Base-by-base conservation (phyloP, 64 coral and sea anemone genomes). In the Montipora capricornis region DNA sequence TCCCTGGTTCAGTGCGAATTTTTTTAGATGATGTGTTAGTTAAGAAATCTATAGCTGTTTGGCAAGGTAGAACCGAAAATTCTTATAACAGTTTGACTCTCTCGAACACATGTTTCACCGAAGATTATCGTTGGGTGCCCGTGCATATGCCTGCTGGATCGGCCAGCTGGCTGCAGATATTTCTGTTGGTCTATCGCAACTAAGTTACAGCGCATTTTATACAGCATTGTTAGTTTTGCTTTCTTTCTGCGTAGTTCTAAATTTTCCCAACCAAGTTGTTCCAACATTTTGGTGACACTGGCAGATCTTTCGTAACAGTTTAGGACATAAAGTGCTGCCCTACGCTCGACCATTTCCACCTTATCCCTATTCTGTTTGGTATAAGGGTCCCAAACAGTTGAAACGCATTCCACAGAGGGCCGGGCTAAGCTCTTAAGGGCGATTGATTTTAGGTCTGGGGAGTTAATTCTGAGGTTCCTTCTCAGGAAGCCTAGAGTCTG, bases 101-200 rank as follows among this genome's bases (percentile, higher is more conserved):
- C n/a, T n/a, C n/a, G n/a, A n/a, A n/a, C n/a, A n/a, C n/a, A n/a
- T n/a, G n/a, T n/a, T n/a, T n/a, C n/a, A n/a, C n/a, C n/a, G n/a
- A n/a, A n/a, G n/a, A n/a, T n/a, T n/a, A n/a, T n/a, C n/a, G n/a
- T n/a, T n/a, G n/a, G n/a, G n/a, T n/a, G n/a, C n/a, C n/a, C n/a
- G n/a, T n/a, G 84, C 61, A 67, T 73, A 12, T 87, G 61, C 62
- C 83, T 73, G 11, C 83, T 87, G 22, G 83, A 47, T n/a, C 60
- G 81, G 57, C 66, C 49, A 70, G 48, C 64, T 70, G 73, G 70
- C 69, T 73, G 1, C 19, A 53, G 8, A 53, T 53, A 53, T 53
- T 53, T 53, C 51, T 53, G 51, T 53, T 3, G 51, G 8, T 53
- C 51, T 53, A 53, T 53, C 51, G 3, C 8, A 8, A 53, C 51